phyloP scores from a whole-genome alignment of 2,113 vertebrate species.

The Neopipo cinnamomea region DNA sequence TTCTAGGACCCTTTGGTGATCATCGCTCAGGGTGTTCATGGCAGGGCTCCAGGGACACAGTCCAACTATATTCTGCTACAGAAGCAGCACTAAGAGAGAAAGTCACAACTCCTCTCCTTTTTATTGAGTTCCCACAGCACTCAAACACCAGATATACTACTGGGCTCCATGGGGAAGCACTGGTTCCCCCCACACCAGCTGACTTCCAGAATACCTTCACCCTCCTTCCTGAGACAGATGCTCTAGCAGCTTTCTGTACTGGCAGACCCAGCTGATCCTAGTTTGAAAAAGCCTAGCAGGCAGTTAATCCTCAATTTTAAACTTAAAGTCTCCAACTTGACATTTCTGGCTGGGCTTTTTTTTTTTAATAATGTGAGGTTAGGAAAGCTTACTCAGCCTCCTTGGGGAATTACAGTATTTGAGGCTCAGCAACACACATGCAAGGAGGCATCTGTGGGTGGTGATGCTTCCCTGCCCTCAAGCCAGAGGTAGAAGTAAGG shows the following conservation, averaged over 20 bases:
- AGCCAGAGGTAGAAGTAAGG: not conserved
- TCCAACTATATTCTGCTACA: not conserved
- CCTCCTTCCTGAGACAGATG: not conserved
- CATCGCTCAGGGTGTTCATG: not conserved
- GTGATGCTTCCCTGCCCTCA: not conserved
- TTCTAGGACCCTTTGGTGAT: not conserved
- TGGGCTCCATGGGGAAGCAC: not conserved
- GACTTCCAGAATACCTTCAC: not conserved
- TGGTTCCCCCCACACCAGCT: not conserved
- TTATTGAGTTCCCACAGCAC: not conserved
- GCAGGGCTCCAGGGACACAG: not conserved
- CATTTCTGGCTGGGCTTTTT: not conserved
- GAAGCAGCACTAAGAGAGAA: not conserved
- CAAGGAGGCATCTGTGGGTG: not conserved
- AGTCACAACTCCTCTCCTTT: not conserved
- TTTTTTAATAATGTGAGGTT: not conserved
- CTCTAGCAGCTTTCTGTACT: not conserved
- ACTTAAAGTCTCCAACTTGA: not conserved
- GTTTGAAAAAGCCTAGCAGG: not conserved
- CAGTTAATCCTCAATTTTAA: not conserved
- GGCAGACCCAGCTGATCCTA: not conserved
- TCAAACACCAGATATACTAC: not conserved
- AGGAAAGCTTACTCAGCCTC: not conserved
- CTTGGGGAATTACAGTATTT: not conserved
- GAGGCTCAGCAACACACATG: not conserved